Evolutionary conservation across 2,113 vertebrate species (phyloP).

Genomic region (Dasyurus viverrinus): DNA sequence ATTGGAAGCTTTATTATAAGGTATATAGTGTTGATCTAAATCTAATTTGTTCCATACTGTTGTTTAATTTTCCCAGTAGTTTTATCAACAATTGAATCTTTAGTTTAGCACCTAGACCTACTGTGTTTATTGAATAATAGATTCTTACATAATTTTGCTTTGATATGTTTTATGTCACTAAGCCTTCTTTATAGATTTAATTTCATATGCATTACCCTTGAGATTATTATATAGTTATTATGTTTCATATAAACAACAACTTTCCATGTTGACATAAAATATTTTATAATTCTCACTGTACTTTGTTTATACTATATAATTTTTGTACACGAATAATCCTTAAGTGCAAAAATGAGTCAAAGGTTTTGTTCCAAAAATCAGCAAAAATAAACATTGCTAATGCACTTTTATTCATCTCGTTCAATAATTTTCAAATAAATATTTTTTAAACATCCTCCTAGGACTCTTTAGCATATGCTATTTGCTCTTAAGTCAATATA

Average conservation of each 20-base stretch:
- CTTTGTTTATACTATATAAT: neutral
- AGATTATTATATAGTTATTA: neutral
- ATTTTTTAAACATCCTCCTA: neutral
- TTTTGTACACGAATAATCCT: neutral
- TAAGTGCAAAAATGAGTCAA: neutral
- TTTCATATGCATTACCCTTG: neutral
- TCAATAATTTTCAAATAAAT: neutral
- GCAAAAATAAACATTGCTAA: neutral
- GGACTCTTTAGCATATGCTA: neutral
- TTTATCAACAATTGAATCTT: too few species aligned
- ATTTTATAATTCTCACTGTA: neutral
- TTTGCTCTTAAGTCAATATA: neutral
- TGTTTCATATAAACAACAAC: neutral
- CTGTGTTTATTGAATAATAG: too few species aligned
- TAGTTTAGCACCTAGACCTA: too few species aligned
- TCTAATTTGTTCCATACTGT: too few species aligned
- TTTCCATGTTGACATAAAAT: neutral
- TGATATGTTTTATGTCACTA: too few species aligned
- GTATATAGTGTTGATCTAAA: too few species aligned
- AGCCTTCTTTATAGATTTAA: too few species aligned
- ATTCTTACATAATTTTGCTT: too few species aligned
- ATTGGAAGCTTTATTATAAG: too few species aligned
- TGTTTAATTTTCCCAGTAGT: too few species aligned
- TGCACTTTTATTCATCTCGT: neutral
- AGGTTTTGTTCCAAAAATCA: neutral